Percentiles rank a stretch among this genome's conserved stretches.
Conservation (phyloP, 2,797 vertebrate species). For the Echiichthys vipera region DNA sequence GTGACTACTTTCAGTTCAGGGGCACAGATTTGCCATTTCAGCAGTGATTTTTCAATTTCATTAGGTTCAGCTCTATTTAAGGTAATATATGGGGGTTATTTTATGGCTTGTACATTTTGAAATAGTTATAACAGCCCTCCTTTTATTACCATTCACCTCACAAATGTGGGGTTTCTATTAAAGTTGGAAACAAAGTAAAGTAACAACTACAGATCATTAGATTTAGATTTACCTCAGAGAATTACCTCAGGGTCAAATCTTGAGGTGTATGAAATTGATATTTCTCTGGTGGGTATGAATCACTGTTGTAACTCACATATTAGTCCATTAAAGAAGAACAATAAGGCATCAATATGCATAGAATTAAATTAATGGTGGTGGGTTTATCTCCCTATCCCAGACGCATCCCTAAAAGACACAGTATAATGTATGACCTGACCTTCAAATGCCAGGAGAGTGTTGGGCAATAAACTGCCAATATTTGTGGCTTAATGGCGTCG, state of each 20-base stretch:
- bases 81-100: slow-evolving; percentile 67
- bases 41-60: slow-evolving; percentile 66
- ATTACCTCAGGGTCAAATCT: slow-evolving; percentile 81
- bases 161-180: slow-evolving; percentile 64
- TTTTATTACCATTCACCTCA: slow-evolving; percentile 58
- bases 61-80: slow-evolving; percentile 61
- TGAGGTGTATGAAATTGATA: slow-evolving; percentile 84
- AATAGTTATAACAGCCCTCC: slow-evolving; percentile 47
- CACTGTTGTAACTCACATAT: slow-evolving; percentile 83
- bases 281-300: slow-evolving; percentile 82
- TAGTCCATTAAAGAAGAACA: slow-evolving; percentile 88
- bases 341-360: slow-evolving; percentile 88
- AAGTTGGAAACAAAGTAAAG: slow-evolving; percentile 76
- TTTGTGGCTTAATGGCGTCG: slow-evolving; percentile 98
- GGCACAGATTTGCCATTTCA: slow-evolving; percentile 66
- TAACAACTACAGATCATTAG: slow-evolving; percentile 79
- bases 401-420: slow-evolving; percentile 98
- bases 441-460: slow-evolving; percentile 99
- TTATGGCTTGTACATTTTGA: slow-evolving; percentile 60
- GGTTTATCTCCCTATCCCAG: slow-evolving; percentile 96
- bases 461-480: slow-evolving; percentile 99
- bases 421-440: slow-evolving; percentile 99
- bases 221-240: slow-evolving; percentile 77
- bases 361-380: slow-evolving; percentile 91
- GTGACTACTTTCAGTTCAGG: slow-evolving; percentile 64